These are phyloP conservation scores for Dendroctonus valens DNA, from an alignment of 1,140 invertebrate species.

Conservation along the genomic window DNA sequence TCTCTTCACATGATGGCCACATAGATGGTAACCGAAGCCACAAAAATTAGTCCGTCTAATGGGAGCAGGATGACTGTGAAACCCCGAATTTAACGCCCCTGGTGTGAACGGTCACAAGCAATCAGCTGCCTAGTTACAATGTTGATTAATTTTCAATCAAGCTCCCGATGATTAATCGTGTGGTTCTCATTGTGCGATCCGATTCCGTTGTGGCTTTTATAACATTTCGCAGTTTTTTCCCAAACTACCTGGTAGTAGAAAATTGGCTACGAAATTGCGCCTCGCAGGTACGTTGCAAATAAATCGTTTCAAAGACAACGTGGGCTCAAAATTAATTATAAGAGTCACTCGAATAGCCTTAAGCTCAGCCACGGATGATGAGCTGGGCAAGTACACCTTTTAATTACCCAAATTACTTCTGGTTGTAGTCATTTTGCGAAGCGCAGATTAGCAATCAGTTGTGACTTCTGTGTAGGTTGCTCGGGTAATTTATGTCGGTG, in stretches of 20 bases:
- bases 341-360: slow-evolving; percentile 3
- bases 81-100: slow-evolving; percentile 21
- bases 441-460: slow-evolving; percentile 10
- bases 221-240: too few species aligned
- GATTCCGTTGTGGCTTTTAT: too few species aligned
- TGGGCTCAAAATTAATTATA: slow-evolving; percentile 18
- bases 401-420: slow-evolving; percentile 16
- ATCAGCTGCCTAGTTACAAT: slow-evolving; percentile 25
- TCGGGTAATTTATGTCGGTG: not conserved
- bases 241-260: too few species aligned
- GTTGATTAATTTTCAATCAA: slow-evolving; percentile 19
- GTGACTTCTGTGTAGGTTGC: slow-evolving; percentile 15
- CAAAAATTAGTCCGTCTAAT: slow-evolving; percentile 18
- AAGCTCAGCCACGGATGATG: not conserved
- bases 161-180: slow-evolving; percentile 11
- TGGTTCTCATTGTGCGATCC: too few species aligned
- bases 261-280: too few species aligned
- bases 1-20: not conserved
- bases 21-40: slow-evolving; percentile 14
- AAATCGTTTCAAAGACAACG: slow-evolving; percentile 7
- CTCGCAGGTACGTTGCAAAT: not conserved
- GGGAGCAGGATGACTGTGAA: slow-evolving; percentile 11
- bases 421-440: slow-evolving; percentile 2
- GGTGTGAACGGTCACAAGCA: slow-evolving; percentile 24
- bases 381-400: slow-evolving; percentile 7